A percentile compares a stretch with the other conserved stretches of the same genome.
These are phyloP conservation scores for Nemotelus pantherinus DNA, from an alignment of 2,888 invertebrate species.

Conservation along the genomic window DNA sequence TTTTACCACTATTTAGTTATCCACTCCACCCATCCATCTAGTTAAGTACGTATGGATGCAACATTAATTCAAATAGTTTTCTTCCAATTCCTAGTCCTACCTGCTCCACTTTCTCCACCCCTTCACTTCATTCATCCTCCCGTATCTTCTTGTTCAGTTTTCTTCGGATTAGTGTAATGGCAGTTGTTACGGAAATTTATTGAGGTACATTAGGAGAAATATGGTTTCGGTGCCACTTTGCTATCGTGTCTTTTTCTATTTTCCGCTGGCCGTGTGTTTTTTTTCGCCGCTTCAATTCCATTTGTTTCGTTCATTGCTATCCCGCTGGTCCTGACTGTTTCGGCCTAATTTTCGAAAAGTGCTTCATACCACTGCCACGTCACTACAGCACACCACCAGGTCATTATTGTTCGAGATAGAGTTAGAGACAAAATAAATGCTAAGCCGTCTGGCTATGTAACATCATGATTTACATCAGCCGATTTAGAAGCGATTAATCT, in stretches of 20 bases:
- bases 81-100: neutral
- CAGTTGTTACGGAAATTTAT: conserved; percentile 24
- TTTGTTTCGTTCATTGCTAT: neutral
- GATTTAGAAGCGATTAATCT: conserved; percentile 14
- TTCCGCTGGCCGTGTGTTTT: neutral
- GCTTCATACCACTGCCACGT: too few relatives aligned
- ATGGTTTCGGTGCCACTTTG: neutral
- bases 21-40: neutral
- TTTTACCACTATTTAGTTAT: neutral
- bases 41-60: neutral
- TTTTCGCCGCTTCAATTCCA: neutral
- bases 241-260: neutral
- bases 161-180: conserved; percentile 22
- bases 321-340: neutral
- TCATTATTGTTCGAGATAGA: neutral
- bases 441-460: neutral
- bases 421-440: neutral
- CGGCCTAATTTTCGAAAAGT: neutral
- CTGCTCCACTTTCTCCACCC: neutral
- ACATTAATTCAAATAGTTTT: conserved; percentile 18
- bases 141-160: neutral
- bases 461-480: conserved; percentile 7
- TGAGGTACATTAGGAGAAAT: conserved; percentile 24
- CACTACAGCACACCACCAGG: too few relatives aligned
- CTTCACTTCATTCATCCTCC: neutral